A percentile compares a stretch with the other conserved stretches of the same genome.
Conservation (phyloP, 2,888 invertebrate genomes). For the Apamea monoglypha region DNA sequence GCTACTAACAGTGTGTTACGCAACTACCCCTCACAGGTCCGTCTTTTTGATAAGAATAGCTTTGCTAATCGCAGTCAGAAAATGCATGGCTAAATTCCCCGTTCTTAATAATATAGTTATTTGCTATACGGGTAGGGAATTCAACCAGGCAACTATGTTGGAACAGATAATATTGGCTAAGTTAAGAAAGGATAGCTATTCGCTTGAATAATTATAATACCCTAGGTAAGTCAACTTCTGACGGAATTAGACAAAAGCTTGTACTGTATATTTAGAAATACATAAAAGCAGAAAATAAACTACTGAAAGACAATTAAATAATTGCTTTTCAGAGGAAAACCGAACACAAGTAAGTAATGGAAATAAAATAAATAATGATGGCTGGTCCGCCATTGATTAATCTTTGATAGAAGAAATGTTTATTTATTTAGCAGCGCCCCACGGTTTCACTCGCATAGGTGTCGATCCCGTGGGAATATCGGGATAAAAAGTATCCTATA, state of each 20-base stretch:
- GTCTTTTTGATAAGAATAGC: neutral
- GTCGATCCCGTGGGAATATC: neutral
- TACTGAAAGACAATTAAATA: neutral
- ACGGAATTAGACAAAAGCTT: constrained; percentile 3
- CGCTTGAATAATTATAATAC: constrained; percentile 49
- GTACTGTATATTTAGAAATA: neutral
- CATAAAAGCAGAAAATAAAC: neutral
- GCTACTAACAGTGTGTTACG: neutral
- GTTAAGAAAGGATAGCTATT: constrained; percentile 29
- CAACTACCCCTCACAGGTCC: neutral
- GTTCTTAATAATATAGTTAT: constrained; percentile 25
- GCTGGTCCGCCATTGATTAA: neutral
- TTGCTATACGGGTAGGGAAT: constrained; percentile 12
- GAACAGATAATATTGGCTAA: constrained; percentile 46
- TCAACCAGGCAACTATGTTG: constrained; percentile 39
- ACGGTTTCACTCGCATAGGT: neutral
- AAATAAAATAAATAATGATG: constrained; percentile 14
- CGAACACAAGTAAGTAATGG: neutral
- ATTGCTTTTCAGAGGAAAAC: neutral
- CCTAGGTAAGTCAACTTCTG: constrained; percentile 17
- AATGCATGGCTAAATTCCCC: neutral
- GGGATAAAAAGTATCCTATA: neutral
- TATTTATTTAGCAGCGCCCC: neutral
- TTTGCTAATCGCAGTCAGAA: neutral
- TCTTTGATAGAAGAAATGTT: neutral